Conservation (phyloP, 2,888 invertebrate species). For the Leucophora obtusa region DNA sequence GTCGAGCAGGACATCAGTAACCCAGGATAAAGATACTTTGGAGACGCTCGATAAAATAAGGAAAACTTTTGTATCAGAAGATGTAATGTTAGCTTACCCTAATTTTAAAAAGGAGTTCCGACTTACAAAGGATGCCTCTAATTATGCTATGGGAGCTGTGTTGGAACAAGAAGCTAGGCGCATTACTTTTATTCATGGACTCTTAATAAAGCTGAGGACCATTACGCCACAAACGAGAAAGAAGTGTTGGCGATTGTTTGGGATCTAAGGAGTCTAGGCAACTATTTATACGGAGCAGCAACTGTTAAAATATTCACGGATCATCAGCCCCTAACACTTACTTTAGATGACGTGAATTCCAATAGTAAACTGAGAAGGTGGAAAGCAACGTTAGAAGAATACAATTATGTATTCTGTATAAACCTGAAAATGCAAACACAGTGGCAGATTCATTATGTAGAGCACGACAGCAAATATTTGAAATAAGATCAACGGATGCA, state of each 20-base stretch:
- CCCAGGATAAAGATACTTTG: no score
- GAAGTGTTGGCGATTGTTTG: conserved; percentile 1
- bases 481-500: conserved; percentile 7
- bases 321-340: conserved; percentile 47
- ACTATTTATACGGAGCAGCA: conserved; percentile 26
- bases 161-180: no score
- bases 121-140: background rate
- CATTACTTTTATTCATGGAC: conserved; percentile 11
- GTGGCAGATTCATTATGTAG: conserved; percentile 43
- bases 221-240: no score
- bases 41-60: no score
- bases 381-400: conserved; percentile 45
- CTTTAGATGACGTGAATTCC: conserved; percentile 26
- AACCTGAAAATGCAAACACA: conserved; percentile 24
- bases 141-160: background rate
- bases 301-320: conserved; percentile 36
- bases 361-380: conserved; percentile 44
- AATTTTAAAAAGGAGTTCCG: background rate
- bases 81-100: conserved; percentile 1
- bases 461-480: conserved; percentile 6
- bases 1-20: no score
- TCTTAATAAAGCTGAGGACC: no score
- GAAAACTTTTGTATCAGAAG: background rate
- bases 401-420: conserved; percentile 32
- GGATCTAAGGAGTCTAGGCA: conserved; percentile 10